Evolutionary conservation across 2,888 invertebrate genomes (phyloP), one percentile per base, ranked within the genome.

Genomic region (Hypomecis atomaria): DNA sequence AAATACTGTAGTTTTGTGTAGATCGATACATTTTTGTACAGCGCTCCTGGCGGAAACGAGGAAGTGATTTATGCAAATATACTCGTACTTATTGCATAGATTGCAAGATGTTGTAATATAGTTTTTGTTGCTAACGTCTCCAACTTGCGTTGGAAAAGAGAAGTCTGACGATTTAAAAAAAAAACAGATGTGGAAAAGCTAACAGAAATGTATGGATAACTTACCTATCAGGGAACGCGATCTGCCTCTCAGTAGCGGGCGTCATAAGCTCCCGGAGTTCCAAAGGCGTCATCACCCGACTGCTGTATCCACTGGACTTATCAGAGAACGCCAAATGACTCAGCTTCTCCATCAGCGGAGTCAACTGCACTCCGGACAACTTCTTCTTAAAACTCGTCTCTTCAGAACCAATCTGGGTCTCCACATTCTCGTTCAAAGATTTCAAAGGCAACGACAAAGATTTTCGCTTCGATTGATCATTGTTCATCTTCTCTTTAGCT

Each of bases 321-420:
- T 96, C 96, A 61, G 94, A 95, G 71, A 95, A 93, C 0, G 96
- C 96, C 63, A 97, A 82, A 54, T 96, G 94, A 71, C 96, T 96
- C 47, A 97, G 82, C 80, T 97, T 97, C 38, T 96, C 96, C 96
- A 97, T 96, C 0, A 97, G 81, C 0, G 97, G 97, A 0, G 97
- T 97, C 55, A 97, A 78, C 65, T 96, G 96, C 0, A 96, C 94
- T 0, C 96, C 96, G 8, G 94, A 94, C 40, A 95, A 71, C 70
- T 94, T 94, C 75, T 94, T 94, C 69, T 92, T 91, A 58, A 89
- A 87, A 64, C 88, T 86, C 0, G 86, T 80, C 48, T 92, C 89
- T 13, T 89, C 90, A 0, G 85, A 79, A 0, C 77, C 81, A 23
- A 83, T 81, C 60, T 88, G 89, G 0, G 86, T 78, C 66, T 92